phyloP scores from a whole-genome alignment of 2,113 vertebrate species.

The Perca fluviatilis region DNA sequence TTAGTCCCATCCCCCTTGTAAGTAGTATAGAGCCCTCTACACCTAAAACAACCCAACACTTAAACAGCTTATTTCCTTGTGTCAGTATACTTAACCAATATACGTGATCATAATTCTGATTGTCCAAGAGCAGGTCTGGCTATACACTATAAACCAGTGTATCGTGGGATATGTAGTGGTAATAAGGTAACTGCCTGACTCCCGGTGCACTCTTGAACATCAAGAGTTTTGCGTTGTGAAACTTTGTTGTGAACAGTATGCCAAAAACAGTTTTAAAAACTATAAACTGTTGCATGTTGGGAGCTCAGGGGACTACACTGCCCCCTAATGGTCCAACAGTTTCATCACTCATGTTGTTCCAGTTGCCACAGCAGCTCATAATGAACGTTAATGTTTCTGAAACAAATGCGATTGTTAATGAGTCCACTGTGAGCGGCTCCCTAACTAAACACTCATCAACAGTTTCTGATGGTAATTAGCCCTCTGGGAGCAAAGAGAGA shows the following conservation, averaged over 20 bases:
- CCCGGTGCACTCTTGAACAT: too few relatives aligned
- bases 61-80: not conserved
- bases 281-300: slow-evolving; percentile 10
- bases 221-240: not conserved
- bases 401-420: slow-evolving; percentile 48
- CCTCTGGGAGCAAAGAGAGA: slow-evolving; percentile 2
- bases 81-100: not conserved
- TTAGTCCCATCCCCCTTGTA: not conserved
- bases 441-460: slow-evolving; percentile 42
- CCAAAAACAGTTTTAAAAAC: not conserved
- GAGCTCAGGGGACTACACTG: slow-evolving; percentile 17
- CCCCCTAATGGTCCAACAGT: slow-evolving; percentile 8
- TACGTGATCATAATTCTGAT: not conserved
- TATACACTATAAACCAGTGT: not conserved
- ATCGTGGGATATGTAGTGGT: too few relatives aligned
- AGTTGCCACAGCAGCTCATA: slow-evolving; percentile 27
- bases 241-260: slow-evolving; percentile 20
- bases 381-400: slow-evolving; percentile 32
- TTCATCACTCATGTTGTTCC: slow-evolving; percentile 29
- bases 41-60: not conserved
- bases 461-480: slow-evolving; percentile 61
- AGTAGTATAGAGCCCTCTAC: too few relatives aligned
- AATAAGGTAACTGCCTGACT: too few relatives aligned
- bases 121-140: not conserved
- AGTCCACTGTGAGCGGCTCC: slow-evolving; percentile 39